Percentiles rank a stretch among this genome's conserved stretches.
phyloP scores from a whole-genome alignment of 2,888 invertebrate genomes.

The Spilosoma lubricipeda region DNA sequence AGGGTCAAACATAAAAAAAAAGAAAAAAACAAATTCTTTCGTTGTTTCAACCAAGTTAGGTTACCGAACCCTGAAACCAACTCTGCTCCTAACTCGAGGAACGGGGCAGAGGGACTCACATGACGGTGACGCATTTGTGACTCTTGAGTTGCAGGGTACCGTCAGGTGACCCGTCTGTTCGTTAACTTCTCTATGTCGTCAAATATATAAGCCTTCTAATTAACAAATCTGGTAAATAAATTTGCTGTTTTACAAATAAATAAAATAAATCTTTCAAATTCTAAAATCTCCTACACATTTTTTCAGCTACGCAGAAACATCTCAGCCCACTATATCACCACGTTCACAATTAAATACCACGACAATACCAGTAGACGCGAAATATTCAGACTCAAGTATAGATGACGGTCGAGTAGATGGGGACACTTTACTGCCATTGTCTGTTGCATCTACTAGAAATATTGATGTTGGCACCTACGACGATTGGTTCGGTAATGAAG shows the following conservation, averaged over 20 bases:
- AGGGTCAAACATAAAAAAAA: too few species aligned
- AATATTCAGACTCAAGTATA: slow-evolving; percentile 50
- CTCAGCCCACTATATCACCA: slow-evolving; percentile 22
- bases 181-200: neutral
- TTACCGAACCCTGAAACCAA: too few species aligned
- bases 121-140: too few species aligned
- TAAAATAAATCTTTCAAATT: neutral
- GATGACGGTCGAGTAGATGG: slow-evolving; percentile 52
- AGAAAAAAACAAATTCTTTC: too few species aligned
- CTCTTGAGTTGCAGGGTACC: too few species aligned
- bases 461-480: slow-evolving; percentile 69
- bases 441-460: slow-evolving; percentile 56
- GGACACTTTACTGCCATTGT: slow-evolving; percentile 49
- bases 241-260: neutral
- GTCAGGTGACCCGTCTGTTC: too few species aligned
- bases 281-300: neutral
- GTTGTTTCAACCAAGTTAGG: too few species aligned
- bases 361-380: slow-evolving; percentile 35
- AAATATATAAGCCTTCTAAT: neutral
- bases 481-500: slow-evolving; percentile 74
- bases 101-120: too few species aligned
- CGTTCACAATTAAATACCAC: slow-evolving; percentile 37
- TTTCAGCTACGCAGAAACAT: slow-evolving; percentile 65
- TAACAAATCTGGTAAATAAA: neutral
- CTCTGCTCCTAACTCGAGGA: too few species aligned